Conservation (phyloP, 1,140 invertebrate genomes). For the Drosophila tristis region DNA sequence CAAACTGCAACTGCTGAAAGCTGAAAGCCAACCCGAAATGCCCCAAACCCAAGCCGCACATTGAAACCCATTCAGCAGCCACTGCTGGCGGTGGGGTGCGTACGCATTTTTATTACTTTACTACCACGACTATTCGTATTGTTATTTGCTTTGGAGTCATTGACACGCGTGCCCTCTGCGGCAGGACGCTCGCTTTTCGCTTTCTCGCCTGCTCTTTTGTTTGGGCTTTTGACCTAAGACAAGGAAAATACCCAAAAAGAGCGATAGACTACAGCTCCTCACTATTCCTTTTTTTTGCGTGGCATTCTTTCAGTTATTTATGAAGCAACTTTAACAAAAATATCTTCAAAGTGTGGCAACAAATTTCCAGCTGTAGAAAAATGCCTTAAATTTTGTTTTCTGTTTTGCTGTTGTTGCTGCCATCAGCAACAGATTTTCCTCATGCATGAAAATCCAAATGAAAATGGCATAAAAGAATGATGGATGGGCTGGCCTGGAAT, state of each 20-base stretch:
- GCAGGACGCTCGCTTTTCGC: slow-evolving; percentile 3
- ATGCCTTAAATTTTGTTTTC: slow-evolving; percentile 14
- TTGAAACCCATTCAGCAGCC: background rate
- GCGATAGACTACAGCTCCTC: background rate
- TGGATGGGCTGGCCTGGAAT: slow-evolving; percentile 12
- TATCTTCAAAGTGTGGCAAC: too few relatives aligned
- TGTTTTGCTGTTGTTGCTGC: slow-evolving; percentile 17
- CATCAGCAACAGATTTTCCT: slow-evolving; percentile 34
- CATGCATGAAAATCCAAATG: slow-evolving; percentile 37
- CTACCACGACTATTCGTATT: slow-evolving; percentile 3
- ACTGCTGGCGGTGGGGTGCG: too few relatives aligned
- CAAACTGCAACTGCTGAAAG: slow-evolving; percentile 19
- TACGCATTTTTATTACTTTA: slow-evolving; percentile 14
- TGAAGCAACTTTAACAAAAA: too few relatives aligned
- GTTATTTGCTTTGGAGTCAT: slow-evolving; percentile 35
- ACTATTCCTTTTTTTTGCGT: slow-evolving; percentile 13
- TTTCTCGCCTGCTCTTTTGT: background rate
- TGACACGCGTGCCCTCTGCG: slow-evolving; percentile 16
- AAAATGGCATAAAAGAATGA: slow-evolving; percentile 36
- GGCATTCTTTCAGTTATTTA: too few relatives aligned
- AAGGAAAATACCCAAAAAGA: background rate
- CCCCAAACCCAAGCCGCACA: background rate
- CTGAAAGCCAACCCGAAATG: background rate
- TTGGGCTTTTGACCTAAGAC: slow-evolving; percentile 17
- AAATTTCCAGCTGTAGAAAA: slow-evolving; percentile 4